Base-by-base conservation (phyloP, 64 coral and sea anemone genomes). In the Stichodactyla mertensii region DNA sequence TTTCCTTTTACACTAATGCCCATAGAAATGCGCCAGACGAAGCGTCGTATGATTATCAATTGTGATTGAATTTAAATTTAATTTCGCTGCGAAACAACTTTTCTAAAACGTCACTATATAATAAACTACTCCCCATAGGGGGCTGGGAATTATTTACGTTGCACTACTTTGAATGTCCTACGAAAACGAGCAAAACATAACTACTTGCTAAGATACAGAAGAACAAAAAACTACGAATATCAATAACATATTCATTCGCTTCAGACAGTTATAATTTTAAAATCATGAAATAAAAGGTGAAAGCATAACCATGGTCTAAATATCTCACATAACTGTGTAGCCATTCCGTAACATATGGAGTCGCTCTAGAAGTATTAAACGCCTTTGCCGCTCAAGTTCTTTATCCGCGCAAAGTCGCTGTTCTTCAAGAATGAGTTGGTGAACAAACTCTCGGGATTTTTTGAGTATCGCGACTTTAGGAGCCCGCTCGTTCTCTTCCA, bases 391-490 rank as follows among this genome's bases (percentile, higher is more conserved):
- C 62, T 99, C 97, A 9, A 99, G 84, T 88, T 99, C 97, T 36
- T 96, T 96, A 66, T 96, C 94, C 6, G 97, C 97, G 26, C 86
- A 58, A 20, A 99, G 81, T 52, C 97, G 74, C 23, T 99, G 88
- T 74, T 99, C 97, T 77, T 99, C 97, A 16, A 92, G 61, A 54
- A 84, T 88, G 12, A 99, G 59, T 60, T 95, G 91, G 23, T 95
- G 93, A 0, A 99, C 97, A 55, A 90, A 99, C 70, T 99, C 97
- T 36, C 97, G 86, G 1, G 97, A 87, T 95, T 99, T 99, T 86
- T 99, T 99, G 11, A 99, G 87, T 82, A 99, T 99, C 20, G 93
- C 82, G 11, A 99, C 97, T 88, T 99, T 99, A 1, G 97, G 93
- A 9, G 97, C 97, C 31, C 97, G 86, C n/a, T 99, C 97, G 69